Conservation (phyloP, 1,140 invertebrate genomes). For the Procambarus virginalis region DNA sequence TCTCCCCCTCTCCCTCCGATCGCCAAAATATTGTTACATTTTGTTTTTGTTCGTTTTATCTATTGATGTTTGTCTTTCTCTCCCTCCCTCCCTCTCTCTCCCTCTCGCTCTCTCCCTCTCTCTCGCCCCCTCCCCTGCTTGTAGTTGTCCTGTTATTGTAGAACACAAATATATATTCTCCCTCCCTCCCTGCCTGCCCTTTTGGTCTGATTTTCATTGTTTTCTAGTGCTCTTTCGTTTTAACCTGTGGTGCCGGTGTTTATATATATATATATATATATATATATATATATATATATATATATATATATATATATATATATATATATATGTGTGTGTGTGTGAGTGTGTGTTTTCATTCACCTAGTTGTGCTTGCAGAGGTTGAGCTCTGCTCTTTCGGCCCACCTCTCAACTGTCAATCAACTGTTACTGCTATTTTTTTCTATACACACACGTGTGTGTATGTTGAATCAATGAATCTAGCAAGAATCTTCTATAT, state of each 20-base stretch:
- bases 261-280: conserved; percentile 11
- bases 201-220: conserved; percentile 63
- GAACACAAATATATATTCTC: conserved; percentile 41
- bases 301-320: conserved; percentile 8
- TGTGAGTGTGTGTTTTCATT: no score
- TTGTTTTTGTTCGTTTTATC: conserved; percentile 56
- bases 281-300: conserved; percentile 19
- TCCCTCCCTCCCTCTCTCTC: not conserved
- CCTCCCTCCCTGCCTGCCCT: not conserved
- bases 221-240: conserved; percentile 41
- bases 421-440: no score
- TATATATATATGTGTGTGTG: conserved; percentile 1
- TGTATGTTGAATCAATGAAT: no score
- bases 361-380: no score
- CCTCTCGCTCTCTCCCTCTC: no score
- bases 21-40: conserved; percentile 61
- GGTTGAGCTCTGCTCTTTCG: no score
- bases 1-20: conserved; percentile 39
- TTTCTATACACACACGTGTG: no score
- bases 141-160: conserved; percentile 59
- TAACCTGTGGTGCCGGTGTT: not conserved
- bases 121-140: conserved; percentile 13
- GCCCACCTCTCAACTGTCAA: no score
- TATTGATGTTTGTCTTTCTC: conserved; percentile 58
- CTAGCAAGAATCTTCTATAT: no score